Conservation (phyloP, 2,888 invertebrate genomes). For the Drosophila monieri region DNA sequence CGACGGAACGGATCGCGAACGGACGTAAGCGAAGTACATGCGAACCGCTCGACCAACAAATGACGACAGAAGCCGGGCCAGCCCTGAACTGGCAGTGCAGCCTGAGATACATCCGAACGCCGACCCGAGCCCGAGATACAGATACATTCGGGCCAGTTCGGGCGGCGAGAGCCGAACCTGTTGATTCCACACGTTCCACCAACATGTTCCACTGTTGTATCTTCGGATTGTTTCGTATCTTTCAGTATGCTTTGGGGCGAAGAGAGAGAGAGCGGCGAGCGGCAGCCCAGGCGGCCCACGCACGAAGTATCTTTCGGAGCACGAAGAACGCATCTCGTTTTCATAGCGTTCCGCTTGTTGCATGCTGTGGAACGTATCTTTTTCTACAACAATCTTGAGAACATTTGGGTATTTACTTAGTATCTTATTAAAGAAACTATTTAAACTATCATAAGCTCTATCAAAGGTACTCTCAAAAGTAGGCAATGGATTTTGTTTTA, state of each 20-base stretch:
- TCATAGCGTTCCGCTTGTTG: conserved; percentile 59
- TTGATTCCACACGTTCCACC: conserved; percentile 2
- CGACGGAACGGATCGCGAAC: conserved; percentile 7
- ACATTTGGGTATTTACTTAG: no score
- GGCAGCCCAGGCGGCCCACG: neutral
- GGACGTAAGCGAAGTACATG: conserved; percentile 41
- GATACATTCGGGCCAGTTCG: conserved; percentile 5
- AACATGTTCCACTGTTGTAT: neutral
- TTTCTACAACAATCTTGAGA: neutral
- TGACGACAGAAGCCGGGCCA: neutral
- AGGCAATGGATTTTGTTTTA: neutral
- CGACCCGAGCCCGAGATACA: neutral
- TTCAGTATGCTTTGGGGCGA: conserved; percentile 11
- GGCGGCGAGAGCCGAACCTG: conserved; percentile 1
- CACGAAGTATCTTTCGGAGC: conserved; percentile 1
- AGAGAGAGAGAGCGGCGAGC: neutral
- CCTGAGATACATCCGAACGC: conserved; percentile 44
- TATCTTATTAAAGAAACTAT: neutral
- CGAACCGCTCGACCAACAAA: conserved; percentile 78
- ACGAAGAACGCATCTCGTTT: neutral
- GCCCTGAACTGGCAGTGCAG: conserved; percentile 1
- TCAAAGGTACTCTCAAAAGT: no score
- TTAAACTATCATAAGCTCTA: neutral
- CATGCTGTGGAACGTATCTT: conserved; percentile 59
- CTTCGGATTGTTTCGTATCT: conserved; percentile 6